Percentiles rank a stretch among this genome's conserved stretches.
Evolutionary conservation across 2,113 vertebrate species (phyloP).

Genomic region (Tragelaphus strepsiceros): DNA sequence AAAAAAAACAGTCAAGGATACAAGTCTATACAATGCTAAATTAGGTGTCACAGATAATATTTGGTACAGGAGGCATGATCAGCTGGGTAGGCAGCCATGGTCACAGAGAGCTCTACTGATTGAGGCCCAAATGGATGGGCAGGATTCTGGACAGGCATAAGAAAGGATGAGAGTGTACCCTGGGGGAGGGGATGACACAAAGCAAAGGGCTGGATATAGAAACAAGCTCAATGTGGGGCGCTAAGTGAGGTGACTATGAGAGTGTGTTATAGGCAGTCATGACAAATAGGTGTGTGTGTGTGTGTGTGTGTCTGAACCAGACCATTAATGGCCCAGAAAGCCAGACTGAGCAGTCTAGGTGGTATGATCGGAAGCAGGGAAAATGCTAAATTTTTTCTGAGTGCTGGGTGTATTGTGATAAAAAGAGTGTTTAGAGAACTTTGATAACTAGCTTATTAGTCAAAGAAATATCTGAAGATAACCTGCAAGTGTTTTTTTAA

Average conservation of each 20-base stretch:
- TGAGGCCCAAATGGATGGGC: background rate
- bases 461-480: conserved; percentile 1
- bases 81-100: background rate
- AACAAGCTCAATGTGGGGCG: background rate
- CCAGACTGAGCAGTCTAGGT: background rate
- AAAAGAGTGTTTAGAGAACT: background rate
- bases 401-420: background rate
- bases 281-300: background rate
- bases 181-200: background rate
- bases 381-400: background rate
- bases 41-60: background rate
- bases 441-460: background rate
- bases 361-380: background rate
- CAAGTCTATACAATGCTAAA: background rate
- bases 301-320: background rate
- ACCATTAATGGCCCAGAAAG: background rate
- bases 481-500: background rate
- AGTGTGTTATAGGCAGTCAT: background rate
- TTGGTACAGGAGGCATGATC: background rate
- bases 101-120: background rate
- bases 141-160: background rate
- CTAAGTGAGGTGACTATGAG: background rate
- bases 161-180: background rate
- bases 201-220: background rate
- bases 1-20: background rate